Evolutionary conservation across 1,140 invertebrate species (phyloP), one percentile per base, ranked within the genome.

Genomic region (Drosophila nebulosa): DNA sequence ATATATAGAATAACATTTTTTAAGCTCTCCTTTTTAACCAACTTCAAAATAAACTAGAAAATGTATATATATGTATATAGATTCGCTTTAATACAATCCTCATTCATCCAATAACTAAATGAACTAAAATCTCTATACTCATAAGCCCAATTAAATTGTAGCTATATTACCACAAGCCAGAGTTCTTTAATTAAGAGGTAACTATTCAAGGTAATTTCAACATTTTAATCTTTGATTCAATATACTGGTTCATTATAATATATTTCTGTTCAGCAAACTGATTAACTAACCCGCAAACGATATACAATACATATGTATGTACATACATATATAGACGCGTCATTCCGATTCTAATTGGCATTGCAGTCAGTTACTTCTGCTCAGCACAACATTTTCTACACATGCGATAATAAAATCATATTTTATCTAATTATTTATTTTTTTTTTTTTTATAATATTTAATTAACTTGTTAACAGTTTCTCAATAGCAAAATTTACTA

Each of bases 391-490:
- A 55, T 59, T 68, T 35, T 72, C 64, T 26, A 65, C 62, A 55
- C 30, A 21, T 57, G 69, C 55, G 46, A 66, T 42, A 53, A 30
- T 60, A 39, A 50, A 60, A 61, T 50, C 39, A 22, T 32, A 42
- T 21, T 36, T 69, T 67, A 42, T 78, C 39, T 27, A 39, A 57
- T 42, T 59, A 66, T 62, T 69, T 67, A 42, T 78, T 35, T 27
- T 35, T 52, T 42, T 59, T 64, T 62, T 57, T 78, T 69, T 69
- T 59, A 63, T 46, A 52, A 80, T 75, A 67, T 75, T 64, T 86
- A 86, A 88, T 86, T 78, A 86, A 88, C 81, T 86, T 86, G 81
- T 86, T 86, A 86, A 86, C 81, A 86, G 81, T 88, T 86, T 81
- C 74, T 71, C 83, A 81, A 86, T 86, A 78, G 81, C 64, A 60